phyloP scores from a whole-genome alignment of 2,888 invertebrate species.

The Parasteatoda lunata region DNA sequence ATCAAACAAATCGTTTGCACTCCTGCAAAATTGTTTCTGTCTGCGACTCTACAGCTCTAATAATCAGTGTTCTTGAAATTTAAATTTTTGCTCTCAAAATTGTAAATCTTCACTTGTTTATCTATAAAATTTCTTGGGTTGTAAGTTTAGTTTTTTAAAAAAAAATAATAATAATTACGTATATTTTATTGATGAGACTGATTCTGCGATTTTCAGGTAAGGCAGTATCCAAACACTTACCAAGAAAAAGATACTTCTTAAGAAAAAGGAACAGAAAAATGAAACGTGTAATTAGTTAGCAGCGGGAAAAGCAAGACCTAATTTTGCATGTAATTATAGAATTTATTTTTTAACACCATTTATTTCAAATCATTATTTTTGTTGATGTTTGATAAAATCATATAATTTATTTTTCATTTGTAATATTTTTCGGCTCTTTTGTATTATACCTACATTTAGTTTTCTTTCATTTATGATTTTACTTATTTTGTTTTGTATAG shows the following conservation, averaged over 20 bases:
- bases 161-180: neutral
- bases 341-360: conserved; percentile 15
- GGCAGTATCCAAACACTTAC: conserved; percentile 17
- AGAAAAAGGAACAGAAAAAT: conserved; percentile 41
- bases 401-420: neutral
- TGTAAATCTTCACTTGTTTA: too few species aligned
- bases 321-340: conserved; percentile 56
- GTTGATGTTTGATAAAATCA: neutral
- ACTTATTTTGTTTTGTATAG: too few species aligned
- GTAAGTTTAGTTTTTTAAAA: too few species aligned
- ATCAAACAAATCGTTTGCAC: too few species aligned
- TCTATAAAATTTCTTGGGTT: too few species aligned
- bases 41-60: too few species aligned
- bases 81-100: too few species aligned
- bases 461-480: too few species aligned
- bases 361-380: neutral
- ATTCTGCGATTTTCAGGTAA: conserved; percentile 61
- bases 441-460: too few species aligned
- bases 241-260: conserved; percentile 62
- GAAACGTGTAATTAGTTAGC: conserved; percentile 40
- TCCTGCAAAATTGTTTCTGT: too few species aligned
- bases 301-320: conserved; percentile 16
- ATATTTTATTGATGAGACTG: conserved; percentile 22
- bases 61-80: too few species aligned
- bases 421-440: too few species aligned